phyloP scores from a whole-genome alignment of 2,797 vertebrate genomes.

The Psittacula echo region DNA sequence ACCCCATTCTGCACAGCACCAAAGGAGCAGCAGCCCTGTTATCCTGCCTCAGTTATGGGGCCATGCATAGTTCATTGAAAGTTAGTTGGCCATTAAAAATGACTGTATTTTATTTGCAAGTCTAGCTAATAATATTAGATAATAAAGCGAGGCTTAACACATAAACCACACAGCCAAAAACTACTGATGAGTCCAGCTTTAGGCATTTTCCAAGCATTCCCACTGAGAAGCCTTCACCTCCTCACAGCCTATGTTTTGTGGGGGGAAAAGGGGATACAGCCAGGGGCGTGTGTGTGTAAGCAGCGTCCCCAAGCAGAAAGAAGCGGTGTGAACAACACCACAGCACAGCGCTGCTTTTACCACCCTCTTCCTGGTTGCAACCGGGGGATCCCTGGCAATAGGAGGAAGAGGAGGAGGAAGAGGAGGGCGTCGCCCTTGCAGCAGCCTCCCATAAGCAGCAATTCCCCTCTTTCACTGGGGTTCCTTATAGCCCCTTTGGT shows the following conservation, averaged over 20 bases:
- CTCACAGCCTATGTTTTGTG: neutral
- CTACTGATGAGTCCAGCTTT: neutral
- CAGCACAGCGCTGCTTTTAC: neutral
- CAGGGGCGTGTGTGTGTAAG: neutral
- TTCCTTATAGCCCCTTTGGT: neutral
- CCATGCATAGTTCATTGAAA: neutral
- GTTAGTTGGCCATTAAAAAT: neutral
- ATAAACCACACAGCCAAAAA: too few relatives aligned
- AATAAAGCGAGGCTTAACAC: neutral
- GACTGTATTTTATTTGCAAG: neutral
- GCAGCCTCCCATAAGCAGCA: neutral
- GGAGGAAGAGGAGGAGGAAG: neutral
- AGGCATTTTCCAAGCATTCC: neutral
- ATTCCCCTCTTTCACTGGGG: neutral
- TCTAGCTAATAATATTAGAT: neutral
- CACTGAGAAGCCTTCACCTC: neutral
- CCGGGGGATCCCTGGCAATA: neutral
- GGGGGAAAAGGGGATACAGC: neutral
- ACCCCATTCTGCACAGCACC: neutral
- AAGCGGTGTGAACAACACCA: neutral
- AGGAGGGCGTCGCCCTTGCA: neutral
- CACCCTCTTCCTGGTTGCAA: neutral
- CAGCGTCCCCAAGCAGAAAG: neutral
- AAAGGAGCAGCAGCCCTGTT: neutral
- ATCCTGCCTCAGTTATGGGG: neutral